A percentile compares a stretch with the other conserved stretches of the same genome.
Conservation (phyloP, 1,140 invertebrate species). For the fruit fly (Drosophila melanogaster) region DNA sequence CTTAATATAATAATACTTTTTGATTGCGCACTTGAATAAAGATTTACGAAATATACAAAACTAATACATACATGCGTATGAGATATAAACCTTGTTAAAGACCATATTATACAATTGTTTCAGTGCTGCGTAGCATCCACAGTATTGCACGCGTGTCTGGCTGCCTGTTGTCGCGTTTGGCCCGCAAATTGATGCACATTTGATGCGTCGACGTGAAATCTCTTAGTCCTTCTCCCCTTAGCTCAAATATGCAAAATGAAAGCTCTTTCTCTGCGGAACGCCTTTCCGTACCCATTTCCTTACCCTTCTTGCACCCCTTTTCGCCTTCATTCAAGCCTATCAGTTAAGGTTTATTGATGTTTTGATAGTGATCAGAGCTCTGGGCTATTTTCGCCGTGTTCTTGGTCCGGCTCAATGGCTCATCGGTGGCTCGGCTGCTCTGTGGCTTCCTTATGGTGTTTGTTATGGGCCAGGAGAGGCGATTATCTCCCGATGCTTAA, state of each 20-base stretch:
- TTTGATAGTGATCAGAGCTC: conserved; percentile 80
- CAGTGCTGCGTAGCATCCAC: conserved; percentile 44
- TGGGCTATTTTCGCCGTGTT: conserved; percentile 56
- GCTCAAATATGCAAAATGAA: conserved; percentile 41
- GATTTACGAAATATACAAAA: too few relatives aligned
- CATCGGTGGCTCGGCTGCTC: neutral
- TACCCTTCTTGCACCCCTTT: neutral
- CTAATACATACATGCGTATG: too few relatives aligned
- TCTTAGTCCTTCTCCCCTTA: neutral
- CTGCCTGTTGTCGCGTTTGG: conserved; percentile 67
- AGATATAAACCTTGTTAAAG: too few relatives aligned
- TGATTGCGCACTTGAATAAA: too few relatives aligned
- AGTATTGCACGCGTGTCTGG: conserved; percentile 71
- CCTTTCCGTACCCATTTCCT: neutral
- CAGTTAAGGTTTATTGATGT: conserved; percentile 84
- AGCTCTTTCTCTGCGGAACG: conserved; percentile 30
- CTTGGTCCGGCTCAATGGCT: neutral
- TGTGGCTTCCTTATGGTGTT: conserved; percentile 54
- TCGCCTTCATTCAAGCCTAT: conserved; percentile 33
- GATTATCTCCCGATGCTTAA: conserved; percentile 72
- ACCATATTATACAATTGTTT: neutral
- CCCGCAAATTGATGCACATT: conserved; percentile 76
- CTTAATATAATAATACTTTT: too few relatives aligned
- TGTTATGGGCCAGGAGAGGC: conserved; percentile 55
- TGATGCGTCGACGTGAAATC: conserved; percentile 57